Percentiles rank a stretch among this genome's conserved stretches.
These are phyloP conservation scores for Microchrysa polita DNA, from an alignment of 2,888 invertebrate genomes.

Conservation along the genomic window DNA sequence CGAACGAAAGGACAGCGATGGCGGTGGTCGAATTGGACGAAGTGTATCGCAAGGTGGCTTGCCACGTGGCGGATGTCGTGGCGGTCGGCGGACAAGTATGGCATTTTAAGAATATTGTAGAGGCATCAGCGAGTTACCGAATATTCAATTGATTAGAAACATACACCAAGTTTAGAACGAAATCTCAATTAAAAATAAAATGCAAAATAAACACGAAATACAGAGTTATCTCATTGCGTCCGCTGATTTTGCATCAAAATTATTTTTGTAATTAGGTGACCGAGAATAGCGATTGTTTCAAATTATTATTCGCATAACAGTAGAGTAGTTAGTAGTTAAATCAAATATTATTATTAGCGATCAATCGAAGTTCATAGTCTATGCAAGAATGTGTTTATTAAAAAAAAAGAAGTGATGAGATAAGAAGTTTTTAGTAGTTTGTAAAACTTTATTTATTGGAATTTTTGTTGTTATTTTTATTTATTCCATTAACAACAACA, in stretches of 20 bases:
- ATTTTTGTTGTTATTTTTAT: too few relatives aligned
- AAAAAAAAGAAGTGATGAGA: conserved; percentile 4
- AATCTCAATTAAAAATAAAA: not conserved
- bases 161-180: not conserved
- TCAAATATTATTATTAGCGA: not conserved
- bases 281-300: conserved; percentile 5
- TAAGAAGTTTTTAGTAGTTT: too few relatives aligned
- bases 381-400: not conserved
- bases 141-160: too few relatives aligned
- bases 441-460: too few relatives aligned
- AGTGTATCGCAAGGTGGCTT: conserved; percentile 63
- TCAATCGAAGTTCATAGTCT: not conserved
- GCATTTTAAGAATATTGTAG: conserved; percentile 54
- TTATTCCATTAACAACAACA: too few relatives aligned
- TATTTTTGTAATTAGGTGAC: conserved; percentile 34
- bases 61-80: conserved; percentile 58
- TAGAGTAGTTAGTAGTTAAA: conserved; percentile 28
- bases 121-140: too few relatives aligned
- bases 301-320: conserved; percentile 12
- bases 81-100: conserved; percentile 63
- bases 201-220: conserved; percentile 6
- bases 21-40: conserved; percentile 59
- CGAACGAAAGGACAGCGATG: conserved; percentile 62
- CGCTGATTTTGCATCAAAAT: conserved; percentile 43
- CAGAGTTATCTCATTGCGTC: conserved; percentile 31